These are phyloP conservation scores for Panagrolaimus sp. DNA, from an alignment of 1,140 invertebrate species.

Conservation along the genomic window DNA sequence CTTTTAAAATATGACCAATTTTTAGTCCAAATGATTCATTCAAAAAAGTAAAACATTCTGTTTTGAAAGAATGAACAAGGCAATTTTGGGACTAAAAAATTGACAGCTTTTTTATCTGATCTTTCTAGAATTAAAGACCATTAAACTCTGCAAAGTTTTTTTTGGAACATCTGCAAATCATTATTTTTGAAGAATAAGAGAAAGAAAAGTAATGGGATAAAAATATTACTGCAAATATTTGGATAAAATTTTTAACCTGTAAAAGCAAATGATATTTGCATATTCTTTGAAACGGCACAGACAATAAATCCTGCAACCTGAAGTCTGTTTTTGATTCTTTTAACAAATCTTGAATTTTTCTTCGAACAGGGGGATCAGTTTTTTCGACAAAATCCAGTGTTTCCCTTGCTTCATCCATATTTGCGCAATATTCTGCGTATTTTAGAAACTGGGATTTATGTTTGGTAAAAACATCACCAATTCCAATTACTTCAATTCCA, in stretches of 20 bases:
- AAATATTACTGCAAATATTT: too few relatives aligned
- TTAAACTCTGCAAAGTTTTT: too few relatives aligned
- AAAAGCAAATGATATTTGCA: slow-evolving; percentile 7
- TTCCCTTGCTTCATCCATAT: slow-evolving; percentile 1
- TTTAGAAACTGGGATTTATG: not conserved
- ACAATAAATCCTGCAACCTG: slow-evolving; percentile 10
- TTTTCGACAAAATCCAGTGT: not conserved
- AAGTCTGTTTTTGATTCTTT: not conserved
- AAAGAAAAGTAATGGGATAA: too few relatives aligned
- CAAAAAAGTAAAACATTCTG: too few relatives aligned
- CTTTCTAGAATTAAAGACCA: too few relatives aligned
- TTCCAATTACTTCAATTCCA: not conserved
- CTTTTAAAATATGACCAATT: not conserved
- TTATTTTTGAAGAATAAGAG: too few relatives aligned
- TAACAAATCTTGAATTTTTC: not conserved
- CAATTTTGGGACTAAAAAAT: too few relatives aligned
- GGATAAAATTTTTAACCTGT: not conserved
- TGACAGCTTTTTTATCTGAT: too few relatives aligned
- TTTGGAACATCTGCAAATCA: too few relatives aligned
- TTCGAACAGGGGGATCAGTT: not conserved
- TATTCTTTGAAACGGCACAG: slow-evolving; percentile 10
- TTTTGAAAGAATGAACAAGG: too few relatives aligned
- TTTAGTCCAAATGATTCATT: too few relatives aligned
- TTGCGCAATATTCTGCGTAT: not conserved
- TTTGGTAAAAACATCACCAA: not conserved